phyloP scores from a whole-genome alignment of 2,113 vertebrate genomes.

The Hippocampus guttulatus region DNA sequence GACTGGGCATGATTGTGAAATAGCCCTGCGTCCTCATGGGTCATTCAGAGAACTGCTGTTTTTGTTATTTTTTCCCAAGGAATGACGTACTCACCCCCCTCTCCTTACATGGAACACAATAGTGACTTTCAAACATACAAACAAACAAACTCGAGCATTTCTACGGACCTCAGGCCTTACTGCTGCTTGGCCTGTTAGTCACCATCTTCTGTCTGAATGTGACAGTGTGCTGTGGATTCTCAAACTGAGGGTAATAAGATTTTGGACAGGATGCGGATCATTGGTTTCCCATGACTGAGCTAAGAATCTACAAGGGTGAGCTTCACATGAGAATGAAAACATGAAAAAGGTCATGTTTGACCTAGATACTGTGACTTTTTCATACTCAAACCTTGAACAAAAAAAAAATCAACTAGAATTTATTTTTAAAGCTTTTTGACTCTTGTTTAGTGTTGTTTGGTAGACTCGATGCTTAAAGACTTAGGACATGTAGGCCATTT shows the following conservation, averaged over 20 bases:
- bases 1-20: too few relatives aligned
- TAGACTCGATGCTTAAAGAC: background rate
- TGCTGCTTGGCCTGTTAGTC: constrained; percentile 8
- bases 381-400: background rate
- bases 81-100: background rate
- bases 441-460: background rate
- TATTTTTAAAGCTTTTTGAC: background rate
- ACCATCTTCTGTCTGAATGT: constrained; percentile 29
- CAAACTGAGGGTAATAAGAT: constrained; percentile 47
- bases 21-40: too few relatives aligned
- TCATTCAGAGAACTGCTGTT: too few relatives aligned
- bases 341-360: background rate
- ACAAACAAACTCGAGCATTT: constrained; percentile 19
- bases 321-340: constrained; percentile 16
- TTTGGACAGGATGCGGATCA: constrained; percentile 53
- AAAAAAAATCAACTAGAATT: background rate
- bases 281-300: constrained; percentile 33
- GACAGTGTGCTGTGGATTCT: constrained; percentile 32
- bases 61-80: constrained; percentile 4
- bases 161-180: background rate
- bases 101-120: constrained; percentile 1
- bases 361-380: background rate
- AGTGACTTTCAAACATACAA: constrained; percentile 17
- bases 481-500: background rate
- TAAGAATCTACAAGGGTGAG: constrained; percentile 16